phyloP scores from a whole-genome alignment of 2,888 invertebrate genomes.

The Nowickia ferox region DNA sequence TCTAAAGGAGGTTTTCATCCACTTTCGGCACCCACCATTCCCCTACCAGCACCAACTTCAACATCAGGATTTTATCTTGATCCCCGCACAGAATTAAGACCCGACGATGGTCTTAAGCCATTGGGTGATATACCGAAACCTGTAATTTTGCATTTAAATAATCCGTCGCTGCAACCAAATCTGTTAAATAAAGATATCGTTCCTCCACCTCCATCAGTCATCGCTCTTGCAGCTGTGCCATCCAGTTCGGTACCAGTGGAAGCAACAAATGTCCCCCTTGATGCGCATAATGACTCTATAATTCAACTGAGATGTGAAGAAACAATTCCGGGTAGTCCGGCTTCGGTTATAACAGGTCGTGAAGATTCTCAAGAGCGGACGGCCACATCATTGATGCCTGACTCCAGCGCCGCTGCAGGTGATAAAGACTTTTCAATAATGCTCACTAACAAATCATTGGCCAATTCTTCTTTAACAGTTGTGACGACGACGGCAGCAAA shows the following conservation, averaged over 20 bases:
- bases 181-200: slow-evolving; percentile 38
- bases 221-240: neutral
- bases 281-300: slow-evolving; percentile 85
- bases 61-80: slow-evolving; percentile 74
- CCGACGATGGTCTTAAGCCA: slow-evolving; percentile 77
- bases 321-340: slow-evolving; percentile 95
- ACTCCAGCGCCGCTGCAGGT: slow-evolving; percentile 12
- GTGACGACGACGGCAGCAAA: neutral
- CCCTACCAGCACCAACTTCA: slow-evolving; percentile 53
- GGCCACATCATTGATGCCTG: slow-evolving; percentile 76
- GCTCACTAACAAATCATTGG: slow-evolving; percentile 37
- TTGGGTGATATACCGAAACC: slow-evolving; percentile 73
- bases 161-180: neutral
- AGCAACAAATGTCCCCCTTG: slow-evolving; percentile 75
- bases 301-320: slow-evolving; percentile 93
- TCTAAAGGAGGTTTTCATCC: slow-evolving; percentile 64
- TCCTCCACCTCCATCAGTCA: slow-evolving; percentile 10
- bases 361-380: slow-evolving; percentile 74
- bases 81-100: slow-evolving; percentile 74
- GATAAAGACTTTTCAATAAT: slow-evolving; percentile 59
- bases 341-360: slow-evolving; percentile 85
- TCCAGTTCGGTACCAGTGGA: slow-evolving; percentile 60
- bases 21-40: slow-evolving; percentile 40
- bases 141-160: slow-evolving; percentile 9
- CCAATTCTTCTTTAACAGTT: slow-evolving; percentile 21